phyloP scores from a whole-genome alignment of 2,888 invertebrate genomes.

The Apomyelois bistriatella region DNA sequence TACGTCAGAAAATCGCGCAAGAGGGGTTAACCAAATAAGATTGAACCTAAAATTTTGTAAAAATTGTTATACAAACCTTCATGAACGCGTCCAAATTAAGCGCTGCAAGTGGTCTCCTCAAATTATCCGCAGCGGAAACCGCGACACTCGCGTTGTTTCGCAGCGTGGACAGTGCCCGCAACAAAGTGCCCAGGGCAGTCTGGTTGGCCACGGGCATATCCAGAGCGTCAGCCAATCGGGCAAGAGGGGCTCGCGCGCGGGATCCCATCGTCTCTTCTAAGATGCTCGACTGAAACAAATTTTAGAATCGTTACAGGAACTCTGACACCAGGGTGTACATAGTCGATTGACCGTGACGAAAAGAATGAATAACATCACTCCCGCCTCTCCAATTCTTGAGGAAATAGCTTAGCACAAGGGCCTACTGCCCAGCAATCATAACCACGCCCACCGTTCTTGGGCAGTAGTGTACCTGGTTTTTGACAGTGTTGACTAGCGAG shows the following conservation, averaged over 20 bases:
- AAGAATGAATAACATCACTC: too few relatives aligned
- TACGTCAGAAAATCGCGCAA: too few relatives aligned
- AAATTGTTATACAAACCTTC: conserved; percentile 65
- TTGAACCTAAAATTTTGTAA: too few relatives aligned
- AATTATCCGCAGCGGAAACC: conserved; percentile 87
- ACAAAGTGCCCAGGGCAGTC: conserved; percentile 85
- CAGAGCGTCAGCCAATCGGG: conserved; percentile 86
- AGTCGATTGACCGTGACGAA: too few relatives aligned
- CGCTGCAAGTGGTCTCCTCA: conserved; percentile 85
- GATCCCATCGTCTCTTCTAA: conserved; percentile 87
- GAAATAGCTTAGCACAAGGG: too few relatives aligned
- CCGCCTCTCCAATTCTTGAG: too few relatives aligned
- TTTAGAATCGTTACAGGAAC: too few relatives aligned
- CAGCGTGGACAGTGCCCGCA: conserved; percentile 84
- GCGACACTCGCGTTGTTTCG: conserved; percentile 88
- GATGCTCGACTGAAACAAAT: conserved; percentile 82
- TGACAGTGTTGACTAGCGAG: conserved; percentile 87
- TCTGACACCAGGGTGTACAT: too few relatives aligned
- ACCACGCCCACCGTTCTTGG: too few relatives aligned
- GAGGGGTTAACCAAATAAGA: too few relatives aligned
- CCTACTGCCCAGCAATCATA: too few relatives aligned
- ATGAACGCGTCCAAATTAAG: conserved; percentile 82
- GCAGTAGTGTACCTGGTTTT: conserved; percentile 83
- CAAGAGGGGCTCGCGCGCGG: conserved; percentile 85
- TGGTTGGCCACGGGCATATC: conserved; percentile 89